These are phyloP conservation scores for Gobiocypris rarus DNA, from an alignment of 2,113 vertebrate species.

Conservation along the genomic window DNA sequence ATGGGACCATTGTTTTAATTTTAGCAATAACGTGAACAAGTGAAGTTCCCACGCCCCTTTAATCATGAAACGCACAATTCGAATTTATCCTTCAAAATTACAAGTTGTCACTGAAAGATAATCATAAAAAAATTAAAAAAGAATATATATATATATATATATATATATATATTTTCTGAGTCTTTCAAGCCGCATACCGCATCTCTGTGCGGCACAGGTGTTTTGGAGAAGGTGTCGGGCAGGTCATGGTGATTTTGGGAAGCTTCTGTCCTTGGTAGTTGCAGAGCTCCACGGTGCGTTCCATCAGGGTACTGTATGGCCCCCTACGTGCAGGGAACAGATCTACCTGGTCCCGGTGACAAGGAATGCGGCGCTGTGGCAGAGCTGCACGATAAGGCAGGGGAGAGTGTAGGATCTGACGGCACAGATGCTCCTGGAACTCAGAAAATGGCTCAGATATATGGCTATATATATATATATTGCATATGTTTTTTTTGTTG, in stretches of 20 bases:
- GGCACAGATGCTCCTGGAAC: constrained; percentile 52
- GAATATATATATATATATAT: too few relatives aligned
- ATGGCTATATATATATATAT: too few relatives aligned
- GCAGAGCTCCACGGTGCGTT: constrained; percentile 48
- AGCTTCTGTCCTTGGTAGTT: constrained; percentile 44
- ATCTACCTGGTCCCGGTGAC: neutral
- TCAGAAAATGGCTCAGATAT: constrained; percentile 55
- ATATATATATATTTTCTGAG: too few relatives aligned
- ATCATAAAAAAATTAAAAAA: too few relatives aligned
- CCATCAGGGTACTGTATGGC: constrained; percentile 19
- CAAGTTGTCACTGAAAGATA: neutral
- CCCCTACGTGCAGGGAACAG: neutral
- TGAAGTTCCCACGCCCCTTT: neutral
- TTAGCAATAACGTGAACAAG: constrained; percentile 22
- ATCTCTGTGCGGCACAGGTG: constrained; percentile 13
- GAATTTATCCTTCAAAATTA: neutral
- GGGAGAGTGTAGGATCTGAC: constrained; percentile 55
- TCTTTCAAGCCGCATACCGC: constrained; percentile 38
- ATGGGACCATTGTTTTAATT: constrained; percentile 15
- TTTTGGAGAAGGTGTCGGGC: constrained; percentile 59
- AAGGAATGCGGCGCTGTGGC: constrained; percentile 22
- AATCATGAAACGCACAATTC: neutral
- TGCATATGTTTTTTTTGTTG: too few relatives aligned
- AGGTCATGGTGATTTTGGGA: constrained; percentile 62
- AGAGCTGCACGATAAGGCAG: constrained; percentile 7